phyloP scores from a whole-genome alignment of 1,140 invertebrate species.

The Lysiphlebus fabarum region DNA sequence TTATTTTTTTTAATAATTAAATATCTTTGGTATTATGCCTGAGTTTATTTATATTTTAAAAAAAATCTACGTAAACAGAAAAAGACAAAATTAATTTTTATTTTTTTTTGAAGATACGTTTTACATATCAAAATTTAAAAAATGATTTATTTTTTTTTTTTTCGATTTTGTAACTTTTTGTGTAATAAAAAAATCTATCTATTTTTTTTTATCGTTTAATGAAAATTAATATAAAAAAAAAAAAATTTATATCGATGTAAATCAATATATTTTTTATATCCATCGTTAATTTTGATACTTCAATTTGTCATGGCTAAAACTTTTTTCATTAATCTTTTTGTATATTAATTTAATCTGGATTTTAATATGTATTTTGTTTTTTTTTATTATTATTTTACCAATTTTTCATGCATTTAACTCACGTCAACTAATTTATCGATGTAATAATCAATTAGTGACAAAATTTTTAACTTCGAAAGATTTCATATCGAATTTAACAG shows the following conservation, averaged over 20 bases:
- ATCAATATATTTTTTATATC: no score
- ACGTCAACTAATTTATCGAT: no score
- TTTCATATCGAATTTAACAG: constrained; percentile 17
- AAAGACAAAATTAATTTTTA: neutral
- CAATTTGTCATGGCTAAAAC: no score
- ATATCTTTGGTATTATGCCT: constrained; percentile 55
- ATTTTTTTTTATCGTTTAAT: constrained; percentile 1
- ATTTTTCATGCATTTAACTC: no score
- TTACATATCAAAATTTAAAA: no score
- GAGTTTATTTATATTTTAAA: constrained; percentile 44
- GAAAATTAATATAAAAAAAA: constrained; percentile 7
- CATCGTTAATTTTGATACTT: no score
- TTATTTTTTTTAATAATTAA: constrained; percentile 40
- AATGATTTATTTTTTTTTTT: no score
- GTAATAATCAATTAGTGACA: neutral
- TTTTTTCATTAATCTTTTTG: no score
- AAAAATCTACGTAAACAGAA: constrained; percentile 11
- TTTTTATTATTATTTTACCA: neutral
- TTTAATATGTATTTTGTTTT: neutral
- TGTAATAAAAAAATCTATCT: constrained; percentile 10
- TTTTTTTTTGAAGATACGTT: no score
- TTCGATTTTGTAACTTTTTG: no score
- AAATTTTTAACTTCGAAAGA: neutral
- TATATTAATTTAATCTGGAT: no score
- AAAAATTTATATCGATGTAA: neutral